Percentiles rank a stretch among this genome's conserved stretches.
phyloP scores from a whole-genome alignment of 2,888 invertebrate species.

The Synanthedon andrenaeformis region DNA sequence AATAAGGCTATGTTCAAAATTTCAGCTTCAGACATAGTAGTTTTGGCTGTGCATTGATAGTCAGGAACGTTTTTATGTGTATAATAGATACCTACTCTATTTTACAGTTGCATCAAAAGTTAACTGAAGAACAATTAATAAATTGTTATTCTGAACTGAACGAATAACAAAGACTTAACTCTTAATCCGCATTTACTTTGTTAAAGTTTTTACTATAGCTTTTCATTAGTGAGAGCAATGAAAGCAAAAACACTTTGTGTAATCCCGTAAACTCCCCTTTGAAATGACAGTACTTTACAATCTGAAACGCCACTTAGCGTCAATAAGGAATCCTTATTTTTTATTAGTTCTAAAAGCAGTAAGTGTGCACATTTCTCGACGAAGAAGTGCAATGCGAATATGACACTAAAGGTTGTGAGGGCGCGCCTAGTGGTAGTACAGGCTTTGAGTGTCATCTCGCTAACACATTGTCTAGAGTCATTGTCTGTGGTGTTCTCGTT shows the following conservation, averaged over 20 bases:
- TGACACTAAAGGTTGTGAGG: slow-evolving; percentile 9
- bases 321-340: background rate
- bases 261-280: background rate
- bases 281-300: background rate
- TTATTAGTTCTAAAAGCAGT: background rate
- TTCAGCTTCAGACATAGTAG: no score
- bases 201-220: background rate
- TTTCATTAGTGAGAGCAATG: background rate
- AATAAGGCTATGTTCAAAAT: no score
- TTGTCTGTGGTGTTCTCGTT: slow-evolving; percentile 57
- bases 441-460: slow-evolving; percentile 46
- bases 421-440: slow-evolving; percentile 24
- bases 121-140: no score
- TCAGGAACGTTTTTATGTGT: no score
- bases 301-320: background rate
- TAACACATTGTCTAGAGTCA: slow-evolving; percentile 63
- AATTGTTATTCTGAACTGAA: no score
- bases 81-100: no score
- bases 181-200: no score
- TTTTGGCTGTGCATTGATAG: no score
- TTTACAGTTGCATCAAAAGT: no score
- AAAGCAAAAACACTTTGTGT: background rate
- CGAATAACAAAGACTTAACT: no score
- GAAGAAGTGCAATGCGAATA: slow-evolving; percentile 15
- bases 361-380: slow-evolving; percentile 1